Conservation (phyloP, 1,140 invertebrate genomes). For the Hydropsyche tenuis region DNA sequence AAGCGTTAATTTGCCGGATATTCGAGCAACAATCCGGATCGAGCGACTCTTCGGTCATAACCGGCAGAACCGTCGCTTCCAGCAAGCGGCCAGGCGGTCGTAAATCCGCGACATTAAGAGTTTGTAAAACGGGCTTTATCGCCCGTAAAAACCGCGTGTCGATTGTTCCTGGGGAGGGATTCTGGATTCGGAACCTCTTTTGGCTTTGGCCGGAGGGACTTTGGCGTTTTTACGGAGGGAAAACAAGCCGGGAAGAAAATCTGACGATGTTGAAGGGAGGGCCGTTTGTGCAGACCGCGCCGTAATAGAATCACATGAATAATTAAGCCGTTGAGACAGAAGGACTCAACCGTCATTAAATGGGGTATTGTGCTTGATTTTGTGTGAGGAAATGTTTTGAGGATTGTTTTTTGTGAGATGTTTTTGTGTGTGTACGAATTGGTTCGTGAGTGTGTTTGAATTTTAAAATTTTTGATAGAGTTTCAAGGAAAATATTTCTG, state of each 20-base stretch:
- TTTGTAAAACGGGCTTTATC: conserved; percentile 44
- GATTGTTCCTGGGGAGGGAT: background rate
- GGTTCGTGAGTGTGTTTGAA: too few relatives aligned
- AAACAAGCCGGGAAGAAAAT: background rate
- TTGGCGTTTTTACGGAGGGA: background rate
- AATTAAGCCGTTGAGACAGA: background rate
- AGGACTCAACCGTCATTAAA: too few relatives aligned
- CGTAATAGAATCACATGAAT: conserved; percentile 20
- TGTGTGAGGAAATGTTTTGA: too few relatives aligned
- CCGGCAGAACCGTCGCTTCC: too few relatives aligned
- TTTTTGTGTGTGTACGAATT: too few relatives aligned
- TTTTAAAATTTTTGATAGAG: too few relatives aligned
- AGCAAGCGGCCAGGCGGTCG: conserved; percentile 12
- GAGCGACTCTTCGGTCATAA: background rate
- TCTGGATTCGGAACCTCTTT: background rate
- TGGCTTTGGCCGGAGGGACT: background rate
- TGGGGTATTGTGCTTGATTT: too few relatives aligned
- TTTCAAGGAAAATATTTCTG: too few relatives aligned
- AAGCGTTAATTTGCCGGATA: too few relatives aligned
- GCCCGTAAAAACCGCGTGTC: conserved; percentile 40
- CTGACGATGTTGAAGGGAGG: too few relatives aligned
- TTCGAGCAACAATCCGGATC: too few relatives aligned
- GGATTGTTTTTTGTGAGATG: too few relatives aligned
- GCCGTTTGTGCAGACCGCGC: background rate
- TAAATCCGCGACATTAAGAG: conserved; percentile 42